Evolutionary conservation across 2,797 vertebrate species (phyloP).

Genomic region (Anguilla anguilla): DNA sequence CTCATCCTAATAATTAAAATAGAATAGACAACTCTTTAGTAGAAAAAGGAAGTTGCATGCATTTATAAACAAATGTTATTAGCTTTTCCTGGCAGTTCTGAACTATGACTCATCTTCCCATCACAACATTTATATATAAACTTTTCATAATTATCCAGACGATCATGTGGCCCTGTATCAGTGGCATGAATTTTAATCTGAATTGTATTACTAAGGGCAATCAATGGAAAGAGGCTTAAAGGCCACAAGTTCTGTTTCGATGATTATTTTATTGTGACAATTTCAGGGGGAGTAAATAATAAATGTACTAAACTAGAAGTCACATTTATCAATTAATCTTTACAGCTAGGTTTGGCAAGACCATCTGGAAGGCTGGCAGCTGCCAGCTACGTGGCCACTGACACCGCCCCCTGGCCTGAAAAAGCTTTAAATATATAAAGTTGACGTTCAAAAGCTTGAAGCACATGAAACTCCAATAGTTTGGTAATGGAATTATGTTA

Average conservation of each 20-base stretch:
- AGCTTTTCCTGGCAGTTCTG: too few species aligned
- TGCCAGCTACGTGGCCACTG: not conserved
- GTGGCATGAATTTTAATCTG: too few species aligned
- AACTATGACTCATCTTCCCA: not conserved
- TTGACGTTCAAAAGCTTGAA: not conserved
- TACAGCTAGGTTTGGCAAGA: not conserved
- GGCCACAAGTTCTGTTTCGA: not conserved
- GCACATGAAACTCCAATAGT: not conserved
- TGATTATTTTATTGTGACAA: not conserved
- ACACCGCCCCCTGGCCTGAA: not conserved
- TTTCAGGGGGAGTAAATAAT: not conserved
- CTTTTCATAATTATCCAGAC: not conserved
- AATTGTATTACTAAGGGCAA: too few species aligned
- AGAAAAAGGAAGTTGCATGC: too few species aligned
- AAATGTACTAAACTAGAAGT: not conserved
- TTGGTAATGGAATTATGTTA: too few species aligned
- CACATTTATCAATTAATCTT: not conserved
- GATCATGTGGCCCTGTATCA: too few species aligned
- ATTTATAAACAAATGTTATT: too few species aligned
- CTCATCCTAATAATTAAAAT: not conserved
- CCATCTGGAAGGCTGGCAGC: not conserved
- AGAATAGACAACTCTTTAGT: not conserved
- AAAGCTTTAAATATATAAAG: not conserved
- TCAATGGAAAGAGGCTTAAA: too few species aligned
- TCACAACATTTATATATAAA: not conserved